phyloP scores from a whole-genome alignment of 2,113 vertebrate species.

The Tichodroma muraria region DNA sequence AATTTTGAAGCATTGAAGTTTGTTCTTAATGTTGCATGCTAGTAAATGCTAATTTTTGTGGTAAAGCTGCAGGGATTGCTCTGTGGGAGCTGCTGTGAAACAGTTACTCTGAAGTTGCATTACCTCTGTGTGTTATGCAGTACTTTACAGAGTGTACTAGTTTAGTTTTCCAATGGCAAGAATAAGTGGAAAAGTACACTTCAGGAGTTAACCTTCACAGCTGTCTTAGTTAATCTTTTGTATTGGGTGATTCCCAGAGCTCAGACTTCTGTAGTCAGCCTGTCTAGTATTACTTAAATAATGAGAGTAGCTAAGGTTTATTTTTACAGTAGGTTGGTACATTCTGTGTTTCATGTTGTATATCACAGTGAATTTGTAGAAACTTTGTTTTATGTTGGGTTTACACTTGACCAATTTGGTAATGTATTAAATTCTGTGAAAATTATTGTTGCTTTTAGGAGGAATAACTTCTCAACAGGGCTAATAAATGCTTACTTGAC shows the following conservation, averaged over 20 bases:
- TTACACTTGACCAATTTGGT: not conserved
- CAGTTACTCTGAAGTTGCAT: not conserved
- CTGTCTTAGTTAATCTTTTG: not conserved
- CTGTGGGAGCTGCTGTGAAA: not conserved
- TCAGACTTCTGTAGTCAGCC: not conserved
- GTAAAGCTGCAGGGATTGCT: not conserved
- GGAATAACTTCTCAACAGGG: not conserved
- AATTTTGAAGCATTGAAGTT: not conserved
- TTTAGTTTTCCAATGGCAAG: not conserved
- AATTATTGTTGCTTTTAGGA: not conserved
- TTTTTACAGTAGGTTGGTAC: not conserved
- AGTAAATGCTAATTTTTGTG: not conserved
- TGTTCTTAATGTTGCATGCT: not conserved
- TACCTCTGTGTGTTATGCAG: not conserved
- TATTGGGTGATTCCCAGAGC: not conserved
- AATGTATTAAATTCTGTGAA: not conserved
- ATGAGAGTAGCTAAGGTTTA: not conserved
- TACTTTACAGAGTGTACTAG: not conserved
- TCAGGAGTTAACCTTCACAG: not conserved
- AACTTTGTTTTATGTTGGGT: not conserved
- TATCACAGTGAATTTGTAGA: not conserved
- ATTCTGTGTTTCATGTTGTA: not conserved
- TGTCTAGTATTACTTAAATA: not conserved
- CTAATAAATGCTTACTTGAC: not conserved
- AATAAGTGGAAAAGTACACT: not conserved